Evolutionary conservation across 2,113 vertebrate genomes (phyloP).

Genomic region (Nerophis ophidion): DNA sequence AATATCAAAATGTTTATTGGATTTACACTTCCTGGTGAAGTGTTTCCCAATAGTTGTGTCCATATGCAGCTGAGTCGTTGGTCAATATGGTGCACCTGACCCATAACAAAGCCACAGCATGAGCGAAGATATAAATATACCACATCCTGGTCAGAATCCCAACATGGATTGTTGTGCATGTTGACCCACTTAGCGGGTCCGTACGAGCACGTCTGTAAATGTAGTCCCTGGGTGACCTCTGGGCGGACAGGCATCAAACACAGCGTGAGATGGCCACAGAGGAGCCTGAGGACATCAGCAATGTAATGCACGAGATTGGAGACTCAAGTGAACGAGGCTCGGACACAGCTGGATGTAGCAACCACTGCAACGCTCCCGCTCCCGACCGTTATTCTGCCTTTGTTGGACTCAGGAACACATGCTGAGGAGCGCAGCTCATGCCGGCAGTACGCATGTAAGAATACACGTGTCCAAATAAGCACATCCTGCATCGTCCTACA

Average conservation of each 20-base stretch:
- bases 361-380: neutral
- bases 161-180: neutral
- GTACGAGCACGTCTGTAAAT: slow-evolving; percentile 11
- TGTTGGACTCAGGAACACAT: slow-evolving; percentile 1
- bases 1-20: too few species aligned
- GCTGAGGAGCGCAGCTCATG: slow-evolving; percentile 2
- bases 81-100: neutral
- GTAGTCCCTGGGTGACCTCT: slow-evolving; percentile 26
- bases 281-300: slow-evolving; percentile 31
- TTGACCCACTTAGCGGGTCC: neutral
- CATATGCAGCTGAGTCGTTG: too few species aligned
- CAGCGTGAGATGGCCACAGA: slow-evolving; percentile 21
- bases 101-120: neutral
- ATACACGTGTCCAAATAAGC: slow-evolving; percentile 1
- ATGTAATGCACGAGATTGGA: slow-evolving; percentile 20
- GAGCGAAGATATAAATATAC: too few species aligned
- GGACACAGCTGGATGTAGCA: neutral
- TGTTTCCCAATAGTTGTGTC: too few species aligned
- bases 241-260: slow-evolving; percentile 32
- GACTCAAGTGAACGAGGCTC: slow-evolving; percentile 27
- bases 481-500: neutral
- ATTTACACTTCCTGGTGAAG: too few species aligned
- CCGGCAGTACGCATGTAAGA: neutral
- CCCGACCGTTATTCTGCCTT: slow-evolving; percentile 1
- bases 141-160: neutral